phyloP scores from a whole-genome alignment of 2,113 vertebrate genomes.

The Ursus arctos region DNA sequence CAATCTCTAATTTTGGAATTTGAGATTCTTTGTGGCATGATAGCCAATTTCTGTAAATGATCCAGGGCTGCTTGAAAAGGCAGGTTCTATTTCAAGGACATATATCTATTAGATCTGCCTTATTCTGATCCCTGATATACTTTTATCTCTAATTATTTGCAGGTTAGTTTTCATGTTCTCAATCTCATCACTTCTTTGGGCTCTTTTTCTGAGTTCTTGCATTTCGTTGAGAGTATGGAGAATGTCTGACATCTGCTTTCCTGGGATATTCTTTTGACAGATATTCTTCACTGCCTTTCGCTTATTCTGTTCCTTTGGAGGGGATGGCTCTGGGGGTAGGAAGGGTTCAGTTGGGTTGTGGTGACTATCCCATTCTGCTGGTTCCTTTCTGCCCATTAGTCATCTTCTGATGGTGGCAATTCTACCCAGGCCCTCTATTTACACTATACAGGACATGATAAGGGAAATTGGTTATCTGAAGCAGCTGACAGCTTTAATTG shows the following conservation, averaged over 20 bases:
- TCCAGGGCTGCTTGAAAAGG: not conserved
- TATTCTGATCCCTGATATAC: not conserved
- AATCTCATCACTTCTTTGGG: not conserved
- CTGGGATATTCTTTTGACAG: not conserved
- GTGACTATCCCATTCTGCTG: not conserved
- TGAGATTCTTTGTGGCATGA: not conserved
- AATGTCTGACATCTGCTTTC: not conserved
- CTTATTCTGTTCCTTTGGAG: not conserved
- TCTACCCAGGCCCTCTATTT: not conserved
- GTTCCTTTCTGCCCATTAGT: not conserved
- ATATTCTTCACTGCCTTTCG: not conserved
- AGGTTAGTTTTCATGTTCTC: not conserved
- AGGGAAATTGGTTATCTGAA: not conserved
- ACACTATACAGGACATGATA: not conserved
- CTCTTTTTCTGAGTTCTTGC: not conserved
- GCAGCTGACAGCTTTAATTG: not conserved
- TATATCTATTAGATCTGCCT: not conserved
- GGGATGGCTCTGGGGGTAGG: rapidly evolving
- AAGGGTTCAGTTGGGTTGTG: no score
- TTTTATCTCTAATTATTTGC: not conserved
- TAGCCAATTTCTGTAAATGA: not conserved
- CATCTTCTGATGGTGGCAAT: not conserved
- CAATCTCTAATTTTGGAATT: not conserved
- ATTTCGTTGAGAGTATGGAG: not conserved
- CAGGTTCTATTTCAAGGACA: not conserved